phyloP scores from a whole-genome alignment of 2,888 invertebrate species.

The Liopterus haemorrhoidalis region DNA sequence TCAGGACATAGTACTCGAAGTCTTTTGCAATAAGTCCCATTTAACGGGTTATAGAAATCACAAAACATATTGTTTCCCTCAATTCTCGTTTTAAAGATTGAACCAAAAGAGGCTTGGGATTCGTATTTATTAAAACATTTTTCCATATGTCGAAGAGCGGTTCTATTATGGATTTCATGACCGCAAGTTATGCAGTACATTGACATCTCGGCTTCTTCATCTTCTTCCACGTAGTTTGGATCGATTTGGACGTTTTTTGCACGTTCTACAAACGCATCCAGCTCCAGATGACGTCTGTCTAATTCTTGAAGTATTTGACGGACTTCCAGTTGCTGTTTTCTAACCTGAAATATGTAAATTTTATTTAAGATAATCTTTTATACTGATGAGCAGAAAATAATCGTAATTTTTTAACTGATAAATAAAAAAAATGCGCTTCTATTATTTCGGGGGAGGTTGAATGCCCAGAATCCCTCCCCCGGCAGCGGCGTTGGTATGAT shows the following conservation, averaged over 20 bases:
- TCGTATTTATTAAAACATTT: constrained; percentile 98
- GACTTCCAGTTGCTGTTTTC: constrained; percentile 73
- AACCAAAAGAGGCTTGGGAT: constrained; percentile 94
- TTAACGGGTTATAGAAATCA: constrained; percentile 85
- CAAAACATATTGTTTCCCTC: constrained; percentile 97
- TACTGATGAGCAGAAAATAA: too few species aligned
- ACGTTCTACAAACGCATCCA: constrained; percentile 74
- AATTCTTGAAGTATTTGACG: constrained; percentile 72
- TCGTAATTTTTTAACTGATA: too few species aligned
- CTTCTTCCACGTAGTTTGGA: constrained; percentile 56
- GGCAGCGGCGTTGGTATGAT: too few species aligned
- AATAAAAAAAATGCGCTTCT: too few species aligned
- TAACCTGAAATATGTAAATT: too few species aligned
- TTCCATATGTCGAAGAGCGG: constrained; percentile 95
- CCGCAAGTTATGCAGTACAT: constrained; percentile 97
- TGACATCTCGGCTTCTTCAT: constrained; percentile 65
- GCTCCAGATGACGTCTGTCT: constrained; percentile 67
- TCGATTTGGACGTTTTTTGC: constrained; percentile 68
- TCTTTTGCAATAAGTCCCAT: constrained; percentile 91
- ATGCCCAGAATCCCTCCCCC: too few species aligned
- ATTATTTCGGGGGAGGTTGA: too few species aligned
- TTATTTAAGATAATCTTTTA: too few species aligned
- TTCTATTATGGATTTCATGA: constrained; percentile 86
- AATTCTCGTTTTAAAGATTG: constrained; percentile 87
- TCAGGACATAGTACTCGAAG: constrained; percentile 94